Evolutionary conservation across 2,888 invertebrate genomes (phyloP), one percentile per base, ranked within the genome.

Genomic region (Acleris literana): DNA sequence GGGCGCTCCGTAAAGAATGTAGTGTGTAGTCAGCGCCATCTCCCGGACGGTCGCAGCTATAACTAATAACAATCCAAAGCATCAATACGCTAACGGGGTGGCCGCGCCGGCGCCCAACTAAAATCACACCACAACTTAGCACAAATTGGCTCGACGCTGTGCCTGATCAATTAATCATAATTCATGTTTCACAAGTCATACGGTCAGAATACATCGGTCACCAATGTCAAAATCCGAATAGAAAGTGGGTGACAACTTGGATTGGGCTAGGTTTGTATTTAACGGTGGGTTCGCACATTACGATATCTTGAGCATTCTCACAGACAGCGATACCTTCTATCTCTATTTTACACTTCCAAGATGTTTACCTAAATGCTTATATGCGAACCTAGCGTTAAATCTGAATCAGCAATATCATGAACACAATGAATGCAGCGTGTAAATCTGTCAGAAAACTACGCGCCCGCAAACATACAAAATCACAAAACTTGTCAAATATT

Each of bases 1-100:
- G 33, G 39, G 39, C 39, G 39, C 13, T 13, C 11, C 39, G 39
- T 39, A 13, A 39, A 39, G 3, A 1, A 39, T 13, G 13, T 39
- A 5, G 33, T 3, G 2, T 33, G 33, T 33, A 58, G n/a, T 66
- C 70, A 66, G 64, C 68, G 53, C 48, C 57, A 70, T 64, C 70
- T 68, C 68, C 67, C 66, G 71, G 69, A 71, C 68, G 64, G 68
- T 68, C 54, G 51, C 72, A 70, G 73, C 69, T 70, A 76, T 67
- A 72, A 67, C 76, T 77, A 78, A 69, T 71, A 82, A 79, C 77
- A 78, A 80, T 77, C 76, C 74, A 76, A 78, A 76, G 61, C 54
- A 70, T 71, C 17, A 73, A 74, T 68, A 76, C 71, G 75, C 81
- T 81, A 79, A 78, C 71, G 73, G 70, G 74, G 75, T 79, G 72